These are phyloP conservation scores for cattle (Bos taurus) DNA, from an alignment of 2,113 vertebrate species.

Conservation along the genomic window DNA sequence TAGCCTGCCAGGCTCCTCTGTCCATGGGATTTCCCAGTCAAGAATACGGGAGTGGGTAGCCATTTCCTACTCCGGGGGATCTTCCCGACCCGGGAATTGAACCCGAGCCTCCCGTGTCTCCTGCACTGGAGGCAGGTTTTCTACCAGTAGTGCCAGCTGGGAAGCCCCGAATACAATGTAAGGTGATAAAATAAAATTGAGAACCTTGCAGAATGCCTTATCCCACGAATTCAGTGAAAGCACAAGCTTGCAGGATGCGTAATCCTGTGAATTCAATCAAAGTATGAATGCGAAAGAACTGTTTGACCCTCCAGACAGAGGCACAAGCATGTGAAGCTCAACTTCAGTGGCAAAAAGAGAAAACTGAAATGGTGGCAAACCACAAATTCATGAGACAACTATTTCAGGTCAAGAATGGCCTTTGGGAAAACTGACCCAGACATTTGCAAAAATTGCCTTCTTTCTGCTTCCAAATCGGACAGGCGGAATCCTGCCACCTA, in stretches of 20 bases:
- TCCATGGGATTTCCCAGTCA: not conserved
- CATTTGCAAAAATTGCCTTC: not conserved
- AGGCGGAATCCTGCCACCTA: fast-evolving
- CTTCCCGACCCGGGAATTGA: not conserved
- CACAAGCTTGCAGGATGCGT: fast-evolving
- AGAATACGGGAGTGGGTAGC: not conserved
- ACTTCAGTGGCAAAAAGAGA: fast-evolving
- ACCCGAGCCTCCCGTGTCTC: not conserved
- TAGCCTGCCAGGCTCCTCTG: not conserved
- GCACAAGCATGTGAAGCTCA: fast-evolving
- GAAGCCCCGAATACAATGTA: not conserved
- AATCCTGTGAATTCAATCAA: fast-evolving
- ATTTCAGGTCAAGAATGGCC: not conserved
- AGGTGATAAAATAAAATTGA: not conserved
- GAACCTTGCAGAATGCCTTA: fast-evolving
- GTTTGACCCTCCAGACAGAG: fast-evolving
- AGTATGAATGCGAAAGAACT: fast-evolving
- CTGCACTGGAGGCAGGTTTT: not conserved
- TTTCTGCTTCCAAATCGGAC: fast-evolving
- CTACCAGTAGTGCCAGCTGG: not conserved
- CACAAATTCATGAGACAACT: too few species aligned
- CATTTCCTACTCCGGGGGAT: not conserved
- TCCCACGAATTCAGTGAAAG: fast-evolving
- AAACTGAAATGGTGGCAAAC: fast-evolving
- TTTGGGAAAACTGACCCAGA: fast-evolving